These are phyloP conservation scores for Geothlypis trichas DNA, from an alignment of 2,113 vertebrate species.

Conservation along the genomic window DNA sequence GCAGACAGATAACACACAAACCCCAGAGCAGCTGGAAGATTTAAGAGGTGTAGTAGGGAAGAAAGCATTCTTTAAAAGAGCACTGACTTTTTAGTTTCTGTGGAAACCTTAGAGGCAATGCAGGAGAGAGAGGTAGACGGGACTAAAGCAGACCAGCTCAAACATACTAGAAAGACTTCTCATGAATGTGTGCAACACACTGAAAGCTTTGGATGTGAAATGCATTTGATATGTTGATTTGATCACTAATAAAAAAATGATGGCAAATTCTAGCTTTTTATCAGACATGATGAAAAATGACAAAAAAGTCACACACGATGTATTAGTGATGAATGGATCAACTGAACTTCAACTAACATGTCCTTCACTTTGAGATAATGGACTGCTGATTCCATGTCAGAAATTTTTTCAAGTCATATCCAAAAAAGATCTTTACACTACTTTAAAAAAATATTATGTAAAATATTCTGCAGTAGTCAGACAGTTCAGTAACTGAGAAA, in stretches of 20 bases:
- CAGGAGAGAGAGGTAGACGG: not conserved
- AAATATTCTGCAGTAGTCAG: not conserved
- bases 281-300: not conserved
- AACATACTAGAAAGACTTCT: not conserved
- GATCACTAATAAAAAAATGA: not conserved
- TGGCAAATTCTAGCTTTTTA: not conserved
- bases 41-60: constrained; percentile 31
- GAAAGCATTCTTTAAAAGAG: constrained; percentile 15
- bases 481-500: not conserved
- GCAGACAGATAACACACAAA: constrained; percentile 14
- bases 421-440: not conserved
- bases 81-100: not conserved
- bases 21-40: constrained; percentile 1
- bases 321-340: not conserved
- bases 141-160: not conserved
- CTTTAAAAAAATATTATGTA: not conserved
- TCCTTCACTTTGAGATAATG: not conserved
- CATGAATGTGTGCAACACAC: not conserved
- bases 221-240: not conserved
- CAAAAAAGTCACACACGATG: not conserved
- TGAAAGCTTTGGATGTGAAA: not conserved
- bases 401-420: not conserved
- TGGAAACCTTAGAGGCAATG: not conserved
- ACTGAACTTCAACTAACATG: not conserved
- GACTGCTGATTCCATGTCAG: not conserved